These are phyloP conservation scores for Athrips mouffetella DNA, from an alignment of 2,888 invertebrate species.

Conservation along the genomic window DNA sequence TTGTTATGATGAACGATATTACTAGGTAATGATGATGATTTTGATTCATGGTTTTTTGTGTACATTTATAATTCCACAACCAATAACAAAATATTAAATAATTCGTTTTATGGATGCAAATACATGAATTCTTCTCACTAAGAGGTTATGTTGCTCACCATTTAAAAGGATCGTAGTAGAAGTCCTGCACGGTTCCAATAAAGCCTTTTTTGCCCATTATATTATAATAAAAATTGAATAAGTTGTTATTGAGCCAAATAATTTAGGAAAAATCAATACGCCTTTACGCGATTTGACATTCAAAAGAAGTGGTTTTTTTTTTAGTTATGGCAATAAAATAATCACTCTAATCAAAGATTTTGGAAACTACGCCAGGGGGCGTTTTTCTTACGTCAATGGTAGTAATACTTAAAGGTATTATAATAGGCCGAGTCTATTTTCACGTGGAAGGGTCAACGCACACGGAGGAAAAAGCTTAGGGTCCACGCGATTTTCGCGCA, in stretches of 20 bases:
- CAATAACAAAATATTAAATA: too few species aligned
- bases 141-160: constrained; percentile 80
- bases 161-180: constrained; percentile 87
- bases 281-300: constrained; percentile 3
- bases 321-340: neutral
- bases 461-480: too few species aligned
- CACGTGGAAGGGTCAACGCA: too few species aligned
- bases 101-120: constrained; percentile 7
- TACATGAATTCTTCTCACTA: too few species aligned
- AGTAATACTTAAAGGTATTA: too few species aligned
- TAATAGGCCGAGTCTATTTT: too few species aligned
- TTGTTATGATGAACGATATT: too few species aligned
- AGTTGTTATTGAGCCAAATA: neutral
- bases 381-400: too few species aligned
- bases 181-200: constrained; percentile 77
- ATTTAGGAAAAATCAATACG: neutral
- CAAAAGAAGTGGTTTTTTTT: neutral
- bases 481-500: too few species aligned
- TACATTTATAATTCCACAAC: neutral
- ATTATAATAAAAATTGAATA: constrained; percentile 26
- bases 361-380: too few species aligned
- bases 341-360: too few species aligned
- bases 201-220: constrained; percentile 81
- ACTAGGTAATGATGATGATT: too few species aligned
- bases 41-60: neutral